These are phyloP conservation scores for Capitella teleta DNA, from an alignment of 1,140 invertebrate genomes.

Conservation along the genomic window DNA sequence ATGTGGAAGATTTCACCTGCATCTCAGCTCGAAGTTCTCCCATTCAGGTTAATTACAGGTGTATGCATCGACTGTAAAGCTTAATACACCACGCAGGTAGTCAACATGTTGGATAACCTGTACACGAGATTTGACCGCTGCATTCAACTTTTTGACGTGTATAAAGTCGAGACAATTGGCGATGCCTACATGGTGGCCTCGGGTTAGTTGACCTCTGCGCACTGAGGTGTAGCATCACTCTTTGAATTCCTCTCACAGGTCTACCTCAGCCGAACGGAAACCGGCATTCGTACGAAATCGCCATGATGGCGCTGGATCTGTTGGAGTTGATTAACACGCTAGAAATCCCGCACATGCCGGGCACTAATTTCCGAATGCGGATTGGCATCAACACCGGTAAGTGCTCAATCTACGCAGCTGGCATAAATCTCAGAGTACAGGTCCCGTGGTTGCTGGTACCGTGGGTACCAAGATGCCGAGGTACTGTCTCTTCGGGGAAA, in stretches of 20 bases:
- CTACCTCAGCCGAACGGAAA: slow-evolving; percentile 65
- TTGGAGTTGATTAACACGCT: slow-evolving; percentile 73
- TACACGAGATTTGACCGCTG: slow-evolving; percentile 28
- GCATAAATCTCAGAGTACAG: too few species aligned
- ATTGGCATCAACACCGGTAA: slow-evolving; percentile 68
- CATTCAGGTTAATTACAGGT: too few species aligned
- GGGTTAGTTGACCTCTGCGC: too few species aligned
- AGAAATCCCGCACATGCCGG: slow-evolving; percentile 68
- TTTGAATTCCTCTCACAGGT: slow-evolving; percentile 43
- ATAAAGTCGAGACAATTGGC: slow-evolving; percentile 42
- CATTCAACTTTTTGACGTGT: slow-evolving; percentile 37
- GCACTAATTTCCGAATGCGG: slow-evolving; percentile 61
- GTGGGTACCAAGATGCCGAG: too few species aligned
- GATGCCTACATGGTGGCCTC: slow-evolving; percentile 34
- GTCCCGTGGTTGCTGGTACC: too few species aligned
- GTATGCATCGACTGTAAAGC: too few species aligned
- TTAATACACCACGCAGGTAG: too few species aligned
- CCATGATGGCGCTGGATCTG: slow-evolving; percentile 77
- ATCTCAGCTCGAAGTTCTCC: too few species aligned
- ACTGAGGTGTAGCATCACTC: too few species aligned
- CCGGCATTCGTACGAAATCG: slow-evolving; percentile 66
- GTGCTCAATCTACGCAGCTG: too few species aligned
- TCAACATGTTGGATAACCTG: too few species aligned
- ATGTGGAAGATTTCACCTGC: slow-evolving; percentile 65
- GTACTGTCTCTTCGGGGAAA: too few species aligned